Percentiles rank a stretch among this genome's conserved stretches.
phyloP scores from a whole-genome alignment of 1,140 invertebrate genomes.

The Philaenus spumarius region DNA sequence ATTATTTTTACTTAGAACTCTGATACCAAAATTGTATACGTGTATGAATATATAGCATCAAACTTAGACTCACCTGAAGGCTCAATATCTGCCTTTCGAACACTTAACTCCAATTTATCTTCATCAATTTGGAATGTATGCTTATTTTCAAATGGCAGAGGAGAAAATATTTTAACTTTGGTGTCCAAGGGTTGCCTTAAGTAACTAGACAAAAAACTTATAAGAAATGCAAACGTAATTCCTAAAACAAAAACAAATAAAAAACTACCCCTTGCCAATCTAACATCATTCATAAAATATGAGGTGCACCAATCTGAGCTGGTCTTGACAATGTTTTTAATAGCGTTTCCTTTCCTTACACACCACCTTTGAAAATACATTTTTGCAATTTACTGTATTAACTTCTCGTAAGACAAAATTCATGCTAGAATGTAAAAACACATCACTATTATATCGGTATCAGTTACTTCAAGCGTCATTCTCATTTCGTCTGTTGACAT shows the following conservation, averaged over 20 bases:
- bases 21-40: neutral
- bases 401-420: no score
- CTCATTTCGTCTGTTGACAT: no score
- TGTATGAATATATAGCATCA: neutral
- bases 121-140: neutral
- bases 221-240: slow-evolving; percentile 7
- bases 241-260: slow-evolving; percentile 18
- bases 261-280: neutral
- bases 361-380: slow-evolving; percentile 3
- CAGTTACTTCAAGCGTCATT: no score
- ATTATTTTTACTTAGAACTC: neutral
- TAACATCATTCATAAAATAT: slow-evolving; percentile 9
- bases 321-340: neutral
- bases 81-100: slow-evolving; percentile 16
- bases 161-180: slow-evolving; percentile 15
- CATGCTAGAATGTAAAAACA: no score
- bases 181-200: neutral
- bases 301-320: neutral
- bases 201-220: slow-evolving; percentile 3
- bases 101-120: neutral
- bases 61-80: slow-evolving; percentile 12
- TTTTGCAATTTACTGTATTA: neutral
- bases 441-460: no score
- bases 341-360: neutral
- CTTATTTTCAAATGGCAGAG: slow-evolving; percentile 13